Evolutionary conservation across 2,113 vertebrate species (phyloP).

Genomic region (Cololabis saira): DNA sequence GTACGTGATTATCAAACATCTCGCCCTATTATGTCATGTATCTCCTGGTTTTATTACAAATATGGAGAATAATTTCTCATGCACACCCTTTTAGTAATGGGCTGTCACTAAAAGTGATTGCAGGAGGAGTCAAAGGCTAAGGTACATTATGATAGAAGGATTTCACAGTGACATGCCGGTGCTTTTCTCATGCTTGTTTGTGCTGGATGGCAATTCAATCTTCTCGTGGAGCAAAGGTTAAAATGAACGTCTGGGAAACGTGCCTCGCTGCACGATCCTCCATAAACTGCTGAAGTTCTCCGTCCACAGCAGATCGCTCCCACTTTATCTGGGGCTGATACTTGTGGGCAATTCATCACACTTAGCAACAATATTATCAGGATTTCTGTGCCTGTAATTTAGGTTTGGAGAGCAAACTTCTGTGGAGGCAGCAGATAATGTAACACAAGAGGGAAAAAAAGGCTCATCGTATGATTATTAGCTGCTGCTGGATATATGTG

Average conservation of each 20-base stretch:
- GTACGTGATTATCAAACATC: slow-evolving; percentile 60
- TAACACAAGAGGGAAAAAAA: slow-evolving; percentile 11
- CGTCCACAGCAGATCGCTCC: slow-evolving; percentile 17
- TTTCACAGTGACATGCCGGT: slow-evolving; percentile 25
- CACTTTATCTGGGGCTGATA: slow-evolving; percentile 34
- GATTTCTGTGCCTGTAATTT: slow-evolving; percentile 59
- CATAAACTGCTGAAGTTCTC: slow-evolving; percentile 16
- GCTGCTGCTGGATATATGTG: slow-evolving; percentile 20
- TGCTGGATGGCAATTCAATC: slow-evolving; percentile 1
- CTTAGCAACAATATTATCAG: slow-evolving; percentile 54
- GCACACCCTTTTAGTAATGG: neutral
- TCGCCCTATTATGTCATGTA: slow-evolving; percentile 23
- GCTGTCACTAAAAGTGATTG: slow-evolving; percentile 1
- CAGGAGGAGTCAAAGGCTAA: slow-evolving; percentile 18
- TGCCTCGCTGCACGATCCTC: slow-evolving; percentile 28
- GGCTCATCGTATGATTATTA: slow-evolving; percentile 39
- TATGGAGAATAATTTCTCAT: neutral
- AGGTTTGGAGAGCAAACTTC: slow-evolving; percentile 36
- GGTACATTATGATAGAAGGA: slow-evolving; percentile 25
- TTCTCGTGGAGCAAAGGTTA: slow-evolving; percentile 44
- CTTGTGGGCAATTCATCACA: slow-evolving; percentile 44
- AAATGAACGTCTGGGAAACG: slow-evolving; percentile 32
- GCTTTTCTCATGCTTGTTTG: slow-evolving; percentile 11
- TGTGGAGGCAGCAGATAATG: slow-evolving; percentile 40
- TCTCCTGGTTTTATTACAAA: slow-evolving; percentile 5